phyloP scores from a whole-genome alignment of 1,140 invertebrate genomes.

The Rhizoglyphus robini region DNA sequence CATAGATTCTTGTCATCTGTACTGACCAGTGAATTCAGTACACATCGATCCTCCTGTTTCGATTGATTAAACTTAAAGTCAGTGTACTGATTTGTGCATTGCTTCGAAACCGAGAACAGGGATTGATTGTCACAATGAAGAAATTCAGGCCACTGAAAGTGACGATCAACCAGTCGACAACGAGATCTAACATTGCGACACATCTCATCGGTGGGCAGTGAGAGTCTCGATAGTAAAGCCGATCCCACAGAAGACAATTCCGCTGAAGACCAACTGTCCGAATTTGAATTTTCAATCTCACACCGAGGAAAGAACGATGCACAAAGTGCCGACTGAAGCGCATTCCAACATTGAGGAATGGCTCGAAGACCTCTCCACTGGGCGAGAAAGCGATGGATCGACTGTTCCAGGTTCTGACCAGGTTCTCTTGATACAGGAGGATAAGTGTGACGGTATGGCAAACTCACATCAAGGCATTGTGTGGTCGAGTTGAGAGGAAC shows the following conservation, averaged over 20 bases:
- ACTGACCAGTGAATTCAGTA: constrained; percentile 59
- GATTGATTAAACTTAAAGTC: constrained; percentile 7
- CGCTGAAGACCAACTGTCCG: too few species aligned
- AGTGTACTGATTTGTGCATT: background rate
- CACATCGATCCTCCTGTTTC: constrained; percentile 49
- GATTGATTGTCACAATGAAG: constrained; percentile 63
- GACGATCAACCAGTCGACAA: constrained; percentile 63
- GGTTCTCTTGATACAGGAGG: too few species aligned
- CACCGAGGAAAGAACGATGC: constrained; percentile 82
- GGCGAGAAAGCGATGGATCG: constrained; percentile 54
- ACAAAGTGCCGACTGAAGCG: constrained; percentile 79
- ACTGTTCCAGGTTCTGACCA: too few species aligned
- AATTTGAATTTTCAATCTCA: too few species aligned
- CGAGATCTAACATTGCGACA: constrained; percentile 66
- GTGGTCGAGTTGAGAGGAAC: too few species aligned
- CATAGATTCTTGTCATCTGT: constrained; percentile 61
- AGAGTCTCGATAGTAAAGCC: too few species aligned
- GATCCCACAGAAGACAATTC: too few species aligned
- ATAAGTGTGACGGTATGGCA: too few species aligned
- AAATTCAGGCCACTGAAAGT: constrained; percentile 50
- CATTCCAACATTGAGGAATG: constrained; percentile 84
- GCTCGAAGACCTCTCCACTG: constrained; percentile 57
- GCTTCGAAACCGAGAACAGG: constrained; percentile 50
- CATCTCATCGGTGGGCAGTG: constrained; percentile 71
- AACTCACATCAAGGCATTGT: too few species aligned